A percentile compares a stretch with the other conserved stretches of the same genome.
These are phyloP conservation scores for Mesochorus sp. DNA, from an alignment of 2,888 invertebrate genomes.

Conservation along the genomic window DNA sequence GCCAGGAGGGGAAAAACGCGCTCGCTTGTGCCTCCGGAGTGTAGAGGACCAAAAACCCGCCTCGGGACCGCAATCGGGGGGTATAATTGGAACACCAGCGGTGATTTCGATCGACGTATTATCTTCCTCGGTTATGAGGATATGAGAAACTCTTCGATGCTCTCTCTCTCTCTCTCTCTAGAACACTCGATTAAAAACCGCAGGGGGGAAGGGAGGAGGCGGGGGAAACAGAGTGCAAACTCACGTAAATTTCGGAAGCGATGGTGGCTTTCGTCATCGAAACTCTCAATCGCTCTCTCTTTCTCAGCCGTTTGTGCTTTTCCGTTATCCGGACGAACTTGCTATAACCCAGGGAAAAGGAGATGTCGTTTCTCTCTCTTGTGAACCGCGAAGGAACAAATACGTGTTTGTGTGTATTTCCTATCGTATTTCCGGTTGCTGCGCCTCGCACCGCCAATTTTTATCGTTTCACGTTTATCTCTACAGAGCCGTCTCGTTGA, in stretches of 20 bases:
- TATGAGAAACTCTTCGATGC: slow-evolving; percentile 16
- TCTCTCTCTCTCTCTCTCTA: slow-evolving; percentile 57
- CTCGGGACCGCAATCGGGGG: slow-evolving; percentile 27
- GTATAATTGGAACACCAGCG: slow-evolving; percentile 54
- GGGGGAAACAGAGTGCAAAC: slow-evolving; percentile 56
- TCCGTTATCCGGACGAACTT: slow-evolving; percentile 21
- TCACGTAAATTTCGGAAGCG: slow-evolving; percentile 57
- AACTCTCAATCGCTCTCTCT: not conserved
- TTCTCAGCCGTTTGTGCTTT: slow-evolving; percentile 1
- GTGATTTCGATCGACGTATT: slow-evolving; percentile 7
- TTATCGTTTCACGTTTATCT: too few species aligned
- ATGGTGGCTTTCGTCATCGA: not conserved
- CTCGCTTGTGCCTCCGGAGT: slow-evolving; percentile 7
- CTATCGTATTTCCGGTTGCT: slow-evolving; percentile 34
- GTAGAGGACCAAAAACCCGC: slow-evolving; percentile 48
- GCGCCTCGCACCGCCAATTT: too few species aligned
- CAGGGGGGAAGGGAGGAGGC: slow-evolving; percentile 23
- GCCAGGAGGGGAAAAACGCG: too few species aligned
- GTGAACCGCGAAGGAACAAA: slow-evolving; percentile 1
- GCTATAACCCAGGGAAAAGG: slow-evolving; percentile 5
- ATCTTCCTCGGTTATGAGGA: not conserved
- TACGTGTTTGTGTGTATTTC: slow-evolving; percentile 51
- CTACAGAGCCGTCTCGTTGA: too few species aligned
- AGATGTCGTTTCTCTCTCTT: slow-evolving; percentile 11
- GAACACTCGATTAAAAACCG: slow-evolving; percentile 68